phyloP scores from a whole-genome alignment of 2,113 vertebrate genomes.

The Forbesichthys agassizii region DNA sequence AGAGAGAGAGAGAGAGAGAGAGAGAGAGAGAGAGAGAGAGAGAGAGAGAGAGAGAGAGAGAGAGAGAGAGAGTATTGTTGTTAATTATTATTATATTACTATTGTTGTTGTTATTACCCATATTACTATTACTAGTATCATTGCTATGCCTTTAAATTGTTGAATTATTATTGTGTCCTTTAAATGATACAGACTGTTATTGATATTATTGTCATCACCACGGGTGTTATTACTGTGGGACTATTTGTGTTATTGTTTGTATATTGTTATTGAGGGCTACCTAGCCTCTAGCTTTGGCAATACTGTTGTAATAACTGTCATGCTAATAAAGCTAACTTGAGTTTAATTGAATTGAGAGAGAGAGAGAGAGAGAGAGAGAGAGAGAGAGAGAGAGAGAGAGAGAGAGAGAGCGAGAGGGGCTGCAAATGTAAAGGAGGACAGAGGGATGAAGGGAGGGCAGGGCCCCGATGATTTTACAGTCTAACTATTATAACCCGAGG shows the following conservation, averaged over 20 bases:
- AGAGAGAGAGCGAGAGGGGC: constrained; percentile 31
- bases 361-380: constrained; percentile 4
- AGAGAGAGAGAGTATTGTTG: too few species aligned
- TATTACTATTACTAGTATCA: too few species aligned
- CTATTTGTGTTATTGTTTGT: too few species aligned
- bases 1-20: too few species aligned
- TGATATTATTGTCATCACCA: too few species aligned
- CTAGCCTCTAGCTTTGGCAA: not conserved
- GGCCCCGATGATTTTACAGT: constrained; percentile 82
- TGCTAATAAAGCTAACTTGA: not conserved
- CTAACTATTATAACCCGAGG: constrained; percentile 82
- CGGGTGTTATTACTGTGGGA: too few species aligned
- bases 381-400: constrained; percentile 23
- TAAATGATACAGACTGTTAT: not conserved
- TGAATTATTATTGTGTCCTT: not conserved
- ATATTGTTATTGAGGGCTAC: too few species aligned
- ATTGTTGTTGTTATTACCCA: too few species aligned
- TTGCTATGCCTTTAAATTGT: too few species aligned
- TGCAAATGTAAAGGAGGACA: constrained; percentile 14
- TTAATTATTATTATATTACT: too few species aligned
- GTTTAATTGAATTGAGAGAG: not conserved
- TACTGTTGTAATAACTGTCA: not conserved
- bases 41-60: constrained; percentile 2
- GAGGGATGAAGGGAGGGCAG: constrained; percentile 30
- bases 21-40: constrained; percentile 33